These are phyloP conservation scores for Cryptosula pallasiana DNA, from an alignment of 2,888 invertebrate genomes.

Conservation along the genomic window DNA sequence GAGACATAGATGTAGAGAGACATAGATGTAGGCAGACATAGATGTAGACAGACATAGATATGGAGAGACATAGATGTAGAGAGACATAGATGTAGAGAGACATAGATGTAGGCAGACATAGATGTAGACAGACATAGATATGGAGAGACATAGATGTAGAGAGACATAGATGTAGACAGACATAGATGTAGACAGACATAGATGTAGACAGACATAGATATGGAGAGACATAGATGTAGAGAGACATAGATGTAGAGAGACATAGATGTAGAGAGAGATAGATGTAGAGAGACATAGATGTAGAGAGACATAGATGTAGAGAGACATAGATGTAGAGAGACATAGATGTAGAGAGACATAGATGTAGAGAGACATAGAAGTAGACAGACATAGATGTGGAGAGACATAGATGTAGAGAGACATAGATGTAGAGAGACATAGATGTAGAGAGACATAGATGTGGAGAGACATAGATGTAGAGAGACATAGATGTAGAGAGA, in stretches of 20 bases:
- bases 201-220: not conserved
- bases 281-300: not conserved
- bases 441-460: not conserved
- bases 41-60: not conserved
- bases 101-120: not conserved
- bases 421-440: not conserved
- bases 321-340: not conserved
- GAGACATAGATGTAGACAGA: not conserved
- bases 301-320: not conserved
- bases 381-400: not conserved
- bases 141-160: not conserved
- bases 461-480: not conserved
- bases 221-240: not conserved
- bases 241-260: not conserved
- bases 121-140: not conserved
- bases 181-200: not conserved
- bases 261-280: not conserved
- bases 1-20: not conserved
- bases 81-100: not conserved
- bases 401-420: not conserved
- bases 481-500: not conserved
- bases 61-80: not conserved
- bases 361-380: not conserved
- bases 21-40: not conserved
- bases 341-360: not conserved